Evolutionary conservation across 2,888 invertebrate species (phyloP), one percentile per base, ranked within the genome.

Genomic region (Noctua comes): DNA sequence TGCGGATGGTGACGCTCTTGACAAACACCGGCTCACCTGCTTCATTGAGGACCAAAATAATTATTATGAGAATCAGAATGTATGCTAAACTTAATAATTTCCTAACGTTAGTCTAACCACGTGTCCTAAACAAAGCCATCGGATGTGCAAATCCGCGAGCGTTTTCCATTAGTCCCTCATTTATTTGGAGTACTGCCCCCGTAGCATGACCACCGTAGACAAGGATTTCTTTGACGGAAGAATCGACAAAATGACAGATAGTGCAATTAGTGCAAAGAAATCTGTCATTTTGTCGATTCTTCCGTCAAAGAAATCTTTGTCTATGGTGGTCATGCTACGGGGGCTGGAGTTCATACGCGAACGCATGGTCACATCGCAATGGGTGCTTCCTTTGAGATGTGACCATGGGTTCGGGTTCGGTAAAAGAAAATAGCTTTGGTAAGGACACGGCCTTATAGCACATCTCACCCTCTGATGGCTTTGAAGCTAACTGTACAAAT

Each of bases 1-100:
- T 77, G 96, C 96, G 3, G 93, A 94, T 68, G 94, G 93, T 0
- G 95, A 95, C 11, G 94, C 96, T 0, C 80, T 96, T 78, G 96
- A 96, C 76, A 93, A 91, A 65, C 96, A 96, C 77, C 91, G 93
- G 8, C 86, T 93, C 5, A 86, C 87, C 13, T 96, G 96, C 84
- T 92, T 88, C 64, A 88, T 91, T 18, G 92, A 93, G 66, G 90
- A 93, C 51, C 90, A 86, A 21, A 89, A 88, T 24, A 89, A 84
- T 76, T 91, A 91, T 79, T 87, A 90, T 40, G 88, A 90, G 13
- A 86, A 91, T 40, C 88, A 92, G 91, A 86, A 89, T 73, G 88
- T 88, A 85, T 16, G 84, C 40, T 7, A 40, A 40, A 7, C 4
- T 6, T 3, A 21, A 24, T 40, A 5, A 16, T 43, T 1, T 5